phyloP scores from a whole-genome alignment of 2,113 vertebrate species.

The Corythaeola cristata region DNA sequence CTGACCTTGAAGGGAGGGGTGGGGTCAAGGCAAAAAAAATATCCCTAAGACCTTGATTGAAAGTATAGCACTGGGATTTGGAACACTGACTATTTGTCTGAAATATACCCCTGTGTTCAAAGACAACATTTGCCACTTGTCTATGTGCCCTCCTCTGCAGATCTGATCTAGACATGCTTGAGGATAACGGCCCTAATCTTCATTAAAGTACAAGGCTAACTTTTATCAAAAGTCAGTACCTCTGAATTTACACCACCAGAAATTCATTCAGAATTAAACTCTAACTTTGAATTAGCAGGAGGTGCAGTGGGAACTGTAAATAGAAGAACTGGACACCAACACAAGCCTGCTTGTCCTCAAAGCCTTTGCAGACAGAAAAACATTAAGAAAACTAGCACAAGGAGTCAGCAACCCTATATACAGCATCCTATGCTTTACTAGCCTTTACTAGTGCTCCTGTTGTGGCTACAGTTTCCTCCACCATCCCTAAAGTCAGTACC shows the following conservation, averaged over 20 bases:
- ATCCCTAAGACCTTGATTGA: background rate
- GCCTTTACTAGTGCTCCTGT: background rate
- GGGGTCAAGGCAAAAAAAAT: background rate
- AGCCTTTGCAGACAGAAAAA: background rate
- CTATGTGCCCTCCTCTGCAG: background rate
- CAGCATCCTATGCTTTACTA: background rate
- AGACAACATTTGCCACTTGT: background rate
- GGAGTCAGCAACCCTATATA: background rate
- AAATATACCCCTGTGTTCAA: background rate
- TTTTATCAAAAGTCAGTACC: background rate
- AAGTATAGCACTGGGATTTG: background rate
- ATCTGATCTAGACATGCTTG: background rate
- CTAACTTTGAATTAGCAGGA: background rate
- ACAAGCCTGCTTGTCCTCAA: background rate
- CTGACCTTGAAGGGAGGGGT: background rate
- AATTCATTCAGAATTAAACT: background rate
- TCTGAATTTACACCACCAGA: background rate
- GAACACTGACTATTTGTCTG: background rate
- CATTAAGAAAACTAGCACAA: background rate
- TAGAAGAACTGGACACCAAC: background rate
- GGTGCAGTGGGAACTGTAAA: accelerated
- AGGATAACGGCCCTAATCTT: background rate
- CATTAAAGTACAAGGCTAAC: background rate
- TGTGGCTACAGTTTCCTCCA: background rate
- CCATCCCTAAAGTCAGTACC: background rate